Evolutionary conservation across 2,888 invertebrate species (phyloP).

Genomic region (Diogma glabrata): DNA sequence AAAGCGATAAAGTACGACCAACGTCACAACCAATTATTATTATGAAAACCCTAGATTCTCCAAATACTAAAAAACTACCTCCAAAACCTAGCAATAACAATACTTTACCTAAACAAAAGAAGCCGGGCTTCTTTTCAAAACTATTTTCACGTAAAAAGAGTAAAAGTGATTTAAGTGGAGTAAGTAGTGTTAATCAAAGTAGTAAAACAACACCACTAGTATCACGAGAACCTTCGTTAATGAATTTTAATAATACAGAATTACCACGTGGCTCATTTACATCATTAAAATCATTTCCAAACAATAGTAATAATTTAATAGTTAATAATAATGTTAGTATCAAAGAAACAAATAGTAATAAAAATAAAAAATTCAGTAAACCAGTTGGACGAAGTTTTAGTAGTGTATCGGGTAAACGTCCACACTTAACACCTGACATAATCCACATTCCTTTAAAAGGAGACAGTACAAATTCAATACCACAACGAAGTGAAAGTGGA

Average conservation of each 20-base stretch:
- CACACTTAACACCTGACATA: constrained; percentile 46
- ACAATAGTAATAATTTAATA: constrained; percentile 35
- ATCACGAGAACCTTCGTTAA: constrained; percentile 31
- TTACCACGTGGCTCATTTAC: constrained; percentile 26
- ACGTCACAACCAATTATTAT: constrained; percentile 30
- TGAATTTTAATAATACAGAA: constrained; percentile 26
- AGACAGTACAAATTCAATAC: constrained; percentile 35
- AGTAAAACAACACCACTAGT: constrained; percentile 20
- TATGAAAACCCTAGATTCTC: constrained; percentile 33
- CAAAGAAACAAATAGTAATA: constrained; percentile 18
- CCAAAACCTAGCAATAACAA: constrained; percentile 33
- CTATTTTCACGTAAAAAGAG: constrained; percentile 46
- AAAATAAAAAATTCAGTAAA: constrained; percentile 33
- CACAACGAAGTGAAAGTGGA: constrained; percentile 30
- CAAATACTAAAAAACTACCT: constrained; percentile 45
- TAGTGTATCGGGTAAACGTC: constrained; percentile 47
- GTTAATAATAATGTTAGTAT: constrained; percentile 20
- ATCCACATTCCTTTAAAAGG: constrained; percentile 57
- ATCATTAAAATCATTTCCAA: constrained; percentile 28
- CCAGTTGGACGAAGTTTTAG: constrained; percentile 48
- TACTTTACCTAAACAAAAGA: constrained; percentile 44
- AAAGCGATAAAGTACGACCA: constrained; percentile 22
- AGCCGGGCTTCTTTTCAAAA: constrained; percentile 51
- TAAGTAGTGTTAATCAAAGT: constrained; percentile 6
- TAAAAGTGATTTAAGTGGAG: constrained; percentile 37